Conservation (phyloP, 2,888 invertebrate species). For the Napeogenes inachia region DNA sequence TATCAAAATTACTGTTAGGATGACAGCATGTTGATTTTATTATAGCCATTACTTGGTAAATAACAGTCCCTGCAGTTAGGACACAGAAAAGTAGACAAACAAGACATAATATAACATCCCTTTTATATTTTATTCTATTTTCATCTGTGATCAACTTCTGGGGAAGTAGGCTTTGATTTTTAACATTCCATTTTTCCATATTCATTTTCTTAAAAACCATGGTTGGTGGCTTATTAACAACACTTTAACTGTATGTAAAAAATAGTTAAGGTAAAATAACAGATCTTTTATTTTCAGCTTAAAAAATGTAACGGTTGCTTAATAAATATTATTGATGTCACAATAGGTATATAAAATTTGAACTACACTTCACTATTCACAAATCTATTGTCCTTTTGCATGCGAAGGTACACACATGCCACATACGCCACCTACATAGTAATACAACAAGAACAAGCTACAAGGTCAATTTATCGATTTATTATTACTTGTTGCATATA, state of each 20-base stretch:
- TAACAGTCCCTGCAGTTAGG: background rate
- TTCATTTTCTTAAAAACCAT: slow-evolving; percentile 2
- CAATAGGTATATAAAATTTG: too few relatives aligned
- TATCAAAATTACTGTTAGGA: background rate
- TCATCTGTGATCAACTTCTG: background rate
- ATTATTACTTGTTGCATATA: background rate
- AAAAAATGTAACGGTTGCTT: too few relatives aligned
- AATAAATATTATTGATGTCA: too few relatives aligned
- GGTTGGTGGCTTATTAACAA: background rate
- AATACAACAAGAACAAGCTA: slow-evolving; percentile 1
- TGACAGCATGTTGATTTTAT: background rate
- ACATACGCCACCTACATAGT: slow-evolving; percentile 2
- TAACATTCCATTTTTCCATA: background rate
- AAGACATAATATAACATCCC: background rate
- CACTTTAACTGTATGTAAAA: too few relatives aligned
- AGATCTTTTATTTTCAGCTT: too few relatives aligned
- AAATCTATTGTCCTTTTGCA: too few relatives aligned
- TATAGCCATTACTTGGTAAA: background rate
- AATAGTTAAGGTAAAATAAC: too few relatives aligned
- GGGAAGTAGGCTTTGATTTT: background rate
- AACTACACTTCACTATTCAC: too few relatives aligned
- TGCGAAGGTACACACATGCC: background rate
- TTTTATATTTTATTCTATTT: background rate
- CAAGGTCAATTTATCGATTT: slow-evolving; percentile 6
- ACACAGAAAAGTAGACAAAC: background rate